Percentiles rank a stretch among this genome's conserved stretches.
Evolutionary conservation across 2,888 invertebrate species (phyloP).

Genomic region (Morpho deidamia): DNA sequence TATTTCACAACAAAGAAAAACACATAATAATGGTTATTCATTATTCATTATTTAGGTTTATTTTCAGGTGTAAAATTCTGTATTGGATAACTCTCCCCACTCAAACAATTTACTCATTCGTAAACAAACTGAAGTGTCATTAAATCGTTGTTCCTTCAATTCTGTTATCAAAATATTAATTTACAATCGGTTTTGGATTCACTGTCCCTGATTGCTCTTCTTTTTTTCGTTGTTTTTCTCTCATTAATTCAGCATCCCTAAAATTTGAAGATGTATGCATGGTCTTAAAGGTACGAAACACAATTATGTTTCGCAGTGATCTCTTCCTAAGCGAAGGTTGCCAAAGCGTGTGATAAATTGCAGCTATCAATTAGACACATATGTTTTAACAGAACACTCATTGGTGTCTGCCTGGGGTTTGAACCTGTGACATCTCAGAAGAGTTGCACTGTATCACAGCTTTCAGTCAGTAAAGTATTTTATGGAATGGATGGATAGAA

Average conservation of each 20-base stretch:
- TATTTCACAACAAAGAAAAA: conserved; percentile 42
- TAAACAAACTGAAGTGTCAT: conserved; percentile 41
- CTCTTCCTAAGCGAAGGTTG: too few relatives aligned
- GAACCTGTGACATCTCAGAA: too few relatives aligned
- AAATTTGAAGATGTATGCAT: conserved; percentile 20
- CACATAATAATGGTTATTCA: conserved; percentile 33
- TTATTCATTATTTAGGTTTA: conserved; percentile 17
- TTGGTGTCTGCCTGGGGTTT: too few relatives aligned
- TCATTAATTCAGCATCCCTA: conserved; percentile 93
- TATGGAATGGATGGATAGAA: too few relatives aligned
- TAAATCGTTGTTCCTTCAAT: conserved; percentile 39
- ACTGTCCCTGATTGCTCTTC: conserved; percentile 65
- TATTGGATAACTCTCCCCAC: conserved; percentile 9
- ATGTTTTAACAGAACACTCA: too few relatives aligned
- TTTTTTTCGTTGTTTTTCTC: conserved; percentile 91
- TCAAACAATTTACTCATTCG: conserved; percentile 34
- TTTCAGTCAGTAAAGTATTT: too few relatives aligned
- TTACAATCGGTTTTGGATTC: conserved; percentile 54
- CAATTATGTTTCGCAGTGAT: too few relatives aligned
- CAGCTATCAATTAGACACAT: too few relatives aligned
- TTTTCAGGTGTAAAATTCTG: conserved; percentile 5
- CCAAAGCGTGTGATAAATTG: too few relatives aligned
- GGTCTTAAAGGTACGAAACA: too few relatives aligned
- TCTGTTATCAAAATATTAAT: conserved; percentile 44
- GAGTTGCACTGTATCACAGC: too few relatives aligned